Conservation (phyloP, 2,888 invertebrate genomes). For the Coecobrya sp. region DNA sequence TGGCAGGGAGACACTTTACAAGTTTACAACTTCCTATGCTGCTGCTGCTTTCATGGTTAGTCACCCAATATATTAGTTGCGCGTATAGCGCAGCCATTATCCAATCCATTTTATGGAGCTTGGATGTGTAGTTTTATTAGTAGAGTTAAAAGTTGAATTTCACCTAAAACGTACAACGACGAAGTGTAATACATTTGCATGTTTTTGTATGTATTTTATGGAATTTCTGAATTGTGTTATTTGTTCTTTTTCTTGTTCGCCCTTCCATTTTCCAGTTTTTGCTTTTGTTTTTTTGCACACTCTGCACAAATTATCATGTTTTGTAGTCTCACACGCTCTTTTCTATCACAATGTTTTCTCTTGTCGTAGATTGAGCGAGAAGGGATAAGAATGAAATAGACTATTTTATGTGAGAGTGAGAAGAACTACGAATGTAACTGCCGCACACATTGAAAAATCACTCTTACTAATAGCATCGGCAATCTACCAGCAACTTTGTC, state of each 20-base stretch:
- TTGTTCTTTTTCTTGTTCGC: slow-evolving; percentile 17
- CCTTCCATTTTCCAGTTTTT: slow-evolving; percentile 6
- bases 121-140: slow-evolving; percentile 15
- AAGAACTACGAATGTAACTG: slow-evolving; percentile 41
- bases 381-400: slow-evolving; percentile 7
- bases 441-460: slow-evolving; percentile 76
- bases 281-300: slow-evolving; percentile 19
- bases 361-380: slow-evolving; percentile 26
- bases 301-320: slow-evolving; percentile 52
- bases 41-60: slow-evolving; percentile 19
- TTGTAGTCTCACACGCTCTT: slow-evolving; percentile 16
- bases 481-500: slow-evolving; percentile 81
- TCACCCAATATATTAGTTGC: slow-evolving; percentile 32
- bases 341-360: slow-evolving; percentile 29
- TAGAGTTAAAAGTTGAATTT: slow-evolving; percentile 48
- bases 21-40: slow-evolving; percentile 54
- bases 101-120: background rate
- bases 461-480: slow-evolving; percentile 77
- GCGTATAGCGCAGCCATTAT: background rate
- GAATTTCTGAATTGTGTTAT: slow-evolving; percentile 60
- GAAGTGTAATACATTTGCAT: background rate
- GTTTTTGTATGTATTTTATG: slow-evolving; percentile 37
- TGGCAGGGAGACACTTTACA: slow-evolving; percentile 46
- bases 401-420: background rate
- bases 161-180: background rate